Base-by-base conservation (phyloP, 2,113 vertebrate species). In the Catharus minimus region DNA sequence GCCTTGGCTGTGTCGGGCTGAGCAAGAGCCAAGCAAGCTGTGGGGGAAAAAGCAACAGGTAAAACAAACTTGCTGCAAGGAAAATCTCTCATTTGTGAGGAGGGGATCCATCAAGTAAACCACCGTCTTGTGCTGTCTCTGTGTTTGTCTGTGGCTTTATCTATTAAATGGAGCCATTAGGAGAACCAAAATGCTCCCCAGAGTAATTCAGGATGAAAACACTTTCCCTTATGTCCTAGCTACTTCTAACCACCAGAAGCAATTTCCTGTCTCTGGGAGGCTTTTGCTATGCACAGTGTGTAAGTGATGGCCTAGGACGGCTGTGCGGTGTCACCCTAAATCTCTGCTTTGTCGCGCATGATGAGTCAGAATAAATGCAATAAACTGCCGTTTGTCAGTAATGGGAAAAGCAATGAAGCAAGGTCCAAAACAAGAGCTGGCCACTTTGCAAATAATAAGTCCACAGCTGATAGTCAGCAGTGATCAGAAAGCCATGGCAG, bases 371-470 rank as follows among this genome's bases (percentile, higher is more conserved):
- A 77, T 83, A 88, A 88, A 94, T 24, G 8, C 56, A 91, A 56
- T 92, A 88, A 89, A 88, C 50, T 77, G 67, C 4, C 0, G 1
- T 39, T n/a, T 60, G 64, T 61, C 1, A 0, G 33, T 80, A 91
- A 88, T 80, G 60, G 39, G 44, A 89, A 92, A 95, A 92, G 56
- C 82, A 92, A 57, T 47, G 78, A 91, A 89, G 64, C 72, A 80
- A 61, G 41, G 39, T 49, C 52, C 58, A 86, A 66, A 89, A 72
- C 67, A 95, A 82, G 78, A 82, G 44, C 33, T 7, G 27, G 47
- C 11, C n/a, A 23, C 79, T 88, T 85, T 76, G 56, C 47, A 89
- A 79, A 58, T 27, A 43, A 2, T 62, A 55, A 72, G 27, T 58
- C 55, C 24, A 9, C 27, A 89, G 60, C 26, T 73, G 33, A 65